Evolutionary conservation across 1,140 invertebrate genomes (phyloP).

Genomic region (Brachionus rubens): DNA sequence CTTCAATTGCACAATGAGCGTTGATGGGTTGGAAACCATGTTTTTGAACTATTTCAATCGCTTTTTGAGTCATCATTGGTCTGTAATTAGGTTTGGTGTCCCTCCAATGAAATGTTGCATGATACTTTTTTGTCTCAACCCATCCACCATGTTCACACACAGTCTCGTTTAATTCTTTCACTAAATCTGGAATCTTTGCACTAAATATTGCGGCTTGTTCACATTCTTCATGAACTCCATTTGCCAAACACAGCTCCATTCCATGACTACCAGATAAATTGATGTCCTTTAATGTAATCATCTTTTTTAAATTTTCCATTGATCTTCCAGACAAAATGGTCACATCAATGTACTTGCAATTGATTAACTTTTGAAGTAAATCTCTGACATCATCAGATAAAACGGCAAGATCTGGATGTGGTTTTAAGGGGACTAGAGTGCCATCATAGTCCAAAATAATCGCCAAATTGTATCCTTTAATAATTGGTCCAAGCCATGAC

Average conservation of each 20-base stretch:
- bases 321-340: conserved; percentile 26
- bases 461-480: conserved; percentile 77
- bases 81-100: conserved; percentile 63
- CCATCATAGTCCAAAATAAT: conserved; percentile 84
- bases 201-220: conserved; percentile 54
- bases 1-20: conserved; percentile 79
- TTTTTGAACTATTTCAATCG: conserved; percentile 30
- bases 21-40: conserved; percentile 17
- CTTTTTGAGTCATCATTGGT: conserved; percentile 63
- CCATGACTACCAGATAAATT: conserved; percentile 72
- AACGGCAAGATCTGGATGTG: conserved; percentile 79
- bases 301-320: conserved; percentile 36
- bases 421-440: conserved; percentile 79
- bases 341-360: conserved; percentile 19
- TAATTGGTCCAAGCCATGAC: conserved; percentile 49
- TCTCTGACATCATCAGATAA: conserved; percentile 72
- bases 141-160: conserved; percentile 80
- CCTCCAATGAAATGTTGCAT: conserved; percentile 81
- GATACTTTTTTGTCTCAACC: conserved; percentile 83
- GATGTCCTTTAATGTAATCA: conserved; percentile 10
- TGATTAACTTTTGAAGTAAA: conserved; percentile 27
- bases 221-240: conserved; percentile 77
- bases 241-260: conserved; percentile 79
- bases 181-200: conserved; percentile 70
- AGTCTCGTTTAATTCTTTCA: conserved; percentile 77